Evolutionary conservation across 2,888 invertebrate genomes (phyloP).

Genomic region (Spilosoma lubricipeda): DNA sequence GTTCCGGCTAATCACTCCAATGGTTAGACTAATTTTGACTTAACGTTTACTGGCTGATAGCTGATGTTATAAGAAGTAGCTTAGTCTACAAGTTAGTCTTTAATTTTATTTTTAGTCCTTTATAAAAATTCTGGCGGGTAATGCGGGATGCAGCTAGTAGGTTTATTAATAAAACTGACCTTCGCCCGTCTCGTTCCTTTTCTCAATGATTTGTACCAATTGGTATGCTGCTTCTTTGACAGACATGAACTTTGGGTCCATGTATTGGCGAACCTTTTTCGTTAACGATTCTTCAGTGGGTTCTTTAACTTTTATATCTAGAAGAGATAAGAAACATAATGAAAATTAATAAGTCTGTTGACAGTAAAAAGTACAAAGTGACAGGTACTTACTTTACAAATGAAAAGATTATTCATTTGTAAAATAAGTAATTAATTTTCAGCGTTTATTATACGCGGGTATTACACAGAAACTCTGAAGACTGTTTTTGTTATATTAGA

Average conservation of each 20-base stretch:
- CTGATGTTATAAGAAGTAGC: too few relatives aligned
- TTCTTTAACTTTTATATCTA: conserved; percentile 99
- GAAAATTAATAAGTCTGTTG: not conserved
- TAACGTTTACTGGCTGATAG: too few relatives aligned
- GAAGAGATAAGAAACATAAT: not conserved
- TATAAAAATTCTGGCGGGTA: too few relatives aligned
- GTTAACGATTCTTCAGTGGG: conserved; percentile 97
- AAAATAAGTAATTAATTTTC: not conserved
- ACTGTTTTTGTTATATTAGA: not conserved
- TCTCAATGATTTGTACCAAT: conserved; percentile 91
- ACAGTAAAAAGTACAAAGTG: too few relatives aligned
- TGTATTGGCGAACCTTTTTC: conserved; percentile 95
- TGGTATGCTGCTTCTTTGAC: conserved; percentile 95
- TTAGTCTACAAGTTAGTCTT: too few relatives aligned
- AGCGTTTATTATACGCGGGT: too few relatives aligned
- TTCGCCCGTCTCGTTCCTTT: conserved; percentile 71
- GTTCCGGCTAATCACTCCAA: too few relatives aligned
- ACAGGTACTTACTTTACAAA: too few relatives aligned
- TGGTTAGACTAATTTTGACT: too few relatives aligned
- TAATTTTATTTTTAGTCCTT: too few relatives aligned
- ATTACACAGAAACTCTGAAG: not conserved
- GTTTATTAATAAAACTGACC: not conserved
- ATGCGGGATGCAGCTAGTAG: not conserved
- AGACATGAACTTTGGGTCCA: conserved; percentile 97
- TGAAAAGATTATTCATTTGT: too few relatives aligned